Evolutionary conservation across 2,797 vertebrate species (phyloP).

Genomic region (Ctenopoma multispine): DNA sequence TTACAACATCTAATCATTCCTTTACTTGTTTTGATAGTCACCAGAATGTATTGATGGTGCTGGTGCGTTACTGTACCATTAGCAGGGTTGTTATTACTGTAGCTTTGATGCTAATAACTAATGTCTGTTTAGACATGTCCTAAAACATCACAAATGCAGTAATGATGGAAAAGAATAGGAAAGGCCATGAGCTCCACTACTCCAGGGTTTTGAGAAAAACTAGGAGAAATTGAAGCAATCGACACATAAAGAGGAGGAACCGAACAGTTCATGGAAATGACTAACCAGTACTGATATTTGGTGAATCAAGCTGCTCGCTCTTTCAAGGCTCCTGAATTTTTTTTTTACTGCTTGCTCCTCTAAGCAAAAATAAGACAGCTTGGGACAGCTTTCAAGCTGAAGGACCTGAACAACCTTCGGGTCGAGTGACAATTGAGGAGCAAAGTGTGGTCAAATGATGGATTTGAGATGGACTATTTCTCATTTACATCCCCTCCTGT

Average conservation of each 20-base stretch:
- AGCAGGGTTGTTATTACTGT: not conserved
- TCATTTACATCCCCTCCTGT: constrained; percentile 68
- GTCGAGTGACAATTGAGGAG: not conserved
- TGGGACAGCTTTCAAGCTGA: not conserved
- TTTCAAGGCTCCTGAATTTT: not conserved
- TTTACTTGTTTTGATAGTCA: not conserved
- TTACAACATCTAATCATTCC: not conserved
- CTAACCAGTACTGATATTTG: not conserved
- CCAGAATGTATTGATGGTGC: not conserved
- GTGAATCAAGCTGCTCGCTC: not conserved
- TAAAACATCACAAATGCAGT: not conserved
- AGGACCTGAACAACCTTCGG: not conserved
- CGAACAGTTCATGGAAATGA: not conserved
- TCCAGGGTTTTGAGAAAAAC: not conserved
- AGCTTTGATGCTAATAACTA: not conserved
- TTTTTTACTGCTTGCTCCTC: not conserved
- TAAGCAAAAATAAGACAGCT: not conserved
- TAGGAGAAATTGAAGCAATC: not conserved
- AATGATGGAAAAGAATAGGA: not conserved
- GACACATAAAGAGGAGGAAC: not conserved
- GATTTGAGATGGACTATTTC: constrained; percentile 49
- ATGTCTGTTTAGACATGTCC: not conserved
- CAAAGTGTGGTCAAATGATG: not conserved
- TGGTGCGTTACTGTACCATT: not conserved
- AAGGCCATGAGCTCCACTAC: not conserved